A percentile compares a stretch with the other conserved stretches of the same genome.
Conservation (phyloP, 2,797 vertebrate genomes). For the Brachyrhaphis roseni region DNA sequence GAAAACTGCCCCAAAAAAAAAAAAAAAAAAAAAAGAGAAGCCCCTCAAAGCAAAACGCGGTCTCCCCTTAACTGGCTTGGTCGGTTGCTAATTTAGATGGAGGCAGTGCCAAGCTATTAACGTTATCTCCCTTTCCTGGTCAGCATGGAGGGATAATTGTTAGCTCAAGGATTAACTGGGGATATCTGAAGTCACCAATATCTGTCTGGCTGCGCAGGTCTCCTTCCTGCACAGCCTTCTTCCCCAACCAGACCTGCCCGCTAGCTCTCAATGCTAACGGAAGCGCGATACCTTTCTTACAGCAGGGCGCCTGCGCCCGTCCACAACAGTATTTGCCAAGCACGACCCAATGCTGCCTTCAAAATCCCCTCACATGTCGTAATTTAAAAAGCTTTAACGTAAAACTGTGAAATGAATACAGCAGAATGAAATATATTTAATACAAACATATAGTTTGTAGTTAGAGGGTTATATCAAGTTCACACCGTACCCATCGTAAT, state of each 20-base stretch:
- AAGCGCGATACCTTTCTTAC: constrained; percentile 42
- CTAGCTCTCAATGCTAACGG: constrained; percentile 69
- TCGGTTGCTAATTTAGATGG: constrained; percentile 65
- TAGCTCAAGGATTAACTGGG: constrained; percentile 73
- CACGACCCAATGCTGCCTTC: constrained; percentile 40
- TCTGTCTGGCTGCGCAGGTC: constrained; percentile 57
- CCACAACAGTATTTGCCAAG: background rate
- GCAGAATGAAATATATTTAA: background rate
- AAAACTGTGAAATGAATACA: background rate
- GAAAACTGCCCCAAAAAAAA: constrained; percentile 15
- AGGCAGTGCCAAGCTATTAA: constrained; percentile 62
- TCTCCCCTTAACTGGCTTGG: constrained; percentile 35
- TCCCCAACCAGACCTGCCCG: constrained; percentile 41
- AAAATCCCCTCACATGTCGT: background rate
- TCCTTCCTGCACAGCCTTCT: constrained; percentile 53
- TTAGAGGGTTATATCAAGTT: background rate
- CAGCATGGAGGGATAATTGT: constrained; percentile 73
- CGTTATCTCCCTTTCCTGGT: constrained; percentile 66
- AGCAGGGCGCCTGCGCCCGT: constrained; percentile 63
- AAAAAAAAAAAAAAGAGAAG: background rate
- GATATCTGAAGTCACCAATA: constrained; percentile 68
- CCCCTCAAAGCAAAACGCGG: constrained; percentile 43
- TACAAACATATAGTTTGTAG: background rate
- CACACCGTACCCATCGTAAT: background rate
- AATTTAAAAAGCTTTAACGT: background rate